Percentiles rank a stretch among this genome's conserved stretches.
phyloP scores from a whole-genome alignment of 2,888 invertebrate species.

The Schizaphis graminum region DNA sequence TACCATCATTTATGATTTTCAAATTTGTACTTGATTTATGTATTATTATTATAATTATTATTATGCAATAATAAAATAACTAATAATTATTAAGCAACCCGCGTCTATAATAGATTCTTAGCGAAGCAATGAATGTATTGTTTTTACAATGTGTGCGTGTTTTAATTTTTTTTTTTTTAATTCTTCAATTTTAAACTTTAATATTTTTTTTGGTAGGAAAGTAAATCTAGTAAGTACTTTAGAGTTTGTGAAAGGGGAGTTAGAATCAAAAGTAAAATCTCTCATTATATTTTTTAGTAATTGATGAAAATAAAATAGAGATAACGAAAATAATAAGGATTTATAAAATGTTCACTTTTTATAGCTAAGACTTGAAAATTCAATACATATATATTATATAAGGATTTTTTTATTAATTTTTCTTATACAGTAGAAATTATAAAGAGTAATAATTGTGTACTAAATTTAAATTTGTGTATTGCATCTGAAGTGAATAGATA shows the following conservation, averaged over 20 bases:
- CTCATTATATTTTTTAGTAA: background rate
- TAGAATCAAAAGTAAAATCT: background rate
- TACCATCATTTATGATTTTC: background rate
- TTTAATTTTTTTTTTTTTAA: background rate
- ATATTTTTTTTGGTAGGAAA: background rate
- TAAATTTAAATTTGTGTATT: no score
- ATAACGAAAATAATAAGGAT: background rate
- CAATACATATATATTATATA: no score
- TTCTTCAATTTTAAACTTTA: background rate
- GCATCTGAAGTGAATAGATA: no score
- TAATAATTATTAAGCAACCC: background rate
- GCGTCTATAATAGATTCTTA: no score
- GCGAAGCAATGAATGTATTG: background rate
- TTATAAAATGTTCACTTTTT: background rate
- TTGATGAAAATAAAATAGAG: background rate
- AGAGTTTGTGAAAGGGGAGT: background rate
- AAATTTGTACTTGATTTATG: background rate
- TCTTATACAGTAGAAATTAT: no score
- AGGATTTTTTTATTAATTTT: no score
- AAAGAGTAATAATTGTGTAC: no score
- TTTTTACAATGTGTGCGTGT: background rate
- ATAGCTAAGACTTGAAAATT: background rate
- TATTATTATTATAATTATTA: background rate
- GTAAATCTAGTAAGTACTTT: background rate
- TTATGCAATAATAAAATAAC: background rate